Percentiles rank a stretch among this genome's conserved stretches.
These are phyloP conservation scores for Rhabdophis nuchalis DNA, from an alignment of 2,797 vertebrate genomes.

Conservation along the genomic window DNA sequence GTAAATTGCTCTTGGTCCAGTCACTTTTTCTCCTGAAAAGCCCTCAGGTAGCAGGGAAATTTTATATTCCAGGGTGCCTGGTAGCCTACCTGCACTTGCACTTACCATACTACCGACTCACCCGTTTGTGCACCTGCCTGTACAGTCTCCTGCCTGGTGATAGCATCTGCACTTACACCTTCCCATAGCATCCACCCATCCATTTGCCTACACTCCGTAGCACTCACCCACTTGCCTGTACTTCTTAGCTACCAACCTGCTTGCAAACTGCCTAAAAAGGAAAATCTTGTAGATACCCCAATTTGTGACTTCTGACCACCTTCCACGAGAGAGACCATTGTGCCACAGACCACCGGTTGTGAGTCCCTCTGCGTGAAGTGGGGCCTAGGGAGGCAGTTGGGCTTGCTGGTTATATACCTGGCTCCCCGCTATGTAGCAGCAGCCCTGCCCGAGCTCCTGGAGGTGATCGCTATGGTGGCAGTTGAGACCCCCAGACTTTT, in stretches of 20 bases:
- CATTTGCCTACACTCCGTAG: background rate
- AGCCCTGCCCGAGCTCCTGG: too few relatives aligned
- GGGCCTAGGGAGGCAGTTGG: too few relatives aligned
- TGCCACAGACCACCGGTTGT: too few relatives aligned
- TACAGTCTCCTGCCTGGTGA: background rate
- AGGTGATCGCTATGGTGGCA: too few relatives aligned
- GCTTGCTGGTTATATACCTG: too few relatives aligned
- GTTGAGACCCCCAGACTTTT: too few relatives aligned
- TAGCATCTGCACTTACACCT: background rate
- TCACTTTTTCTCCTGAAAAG: background rate
- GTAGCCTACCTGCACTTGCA: background rate
- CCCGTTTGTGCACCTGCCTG: background rate
- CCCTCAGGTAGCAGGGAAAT: background rate
- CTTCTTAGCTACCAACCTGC: background rate
- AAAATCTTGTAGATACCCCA: background rate
- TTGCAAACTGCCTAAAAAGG: background rate
- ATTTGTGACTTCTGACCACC: background rate
- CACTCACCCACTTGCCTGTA: background rate
- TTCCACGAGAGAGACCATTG: too few relatives aligned
- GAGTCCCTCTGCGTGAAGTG: too few relatives aligned
- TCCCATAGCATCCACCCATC: background rate
- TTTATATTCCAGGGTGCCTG: background rate
- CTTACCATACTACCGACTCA: background rate
- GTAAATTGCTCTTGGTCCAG: background rate
- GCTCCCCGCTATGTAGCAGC: too few relatives aligned